phyloP scores from a whole-genome alignment of 2,113 vertebrate genomes.

The Ailuropoda melanoleuca region DNA sequence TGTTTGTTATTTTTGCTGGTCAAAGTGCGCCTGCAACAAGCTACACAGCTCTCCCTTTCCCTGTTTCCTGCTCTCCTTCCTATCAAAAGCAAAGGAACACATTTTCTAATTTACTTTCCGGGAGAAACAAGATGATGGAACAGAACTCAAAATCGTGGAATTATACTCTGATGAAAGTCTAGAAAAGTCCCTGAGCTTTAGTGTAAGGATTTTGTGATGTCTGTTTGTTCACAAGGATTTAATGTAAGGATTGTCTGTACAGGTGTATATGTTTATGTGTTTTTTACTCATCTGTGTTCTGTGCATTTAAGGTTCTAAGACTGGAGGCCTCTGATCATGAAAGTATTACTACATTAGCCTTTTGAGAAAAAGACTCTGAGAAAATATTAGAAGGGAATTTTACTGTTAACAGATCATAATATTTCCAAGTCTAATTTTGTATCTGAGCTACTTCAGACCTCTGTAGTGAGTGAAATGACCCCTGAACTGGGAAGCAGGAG shows the following conservation, averaged over 20 bases:
- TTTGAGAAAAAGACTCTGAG: neutral
- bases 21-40: neutral
- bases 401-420: neutral
- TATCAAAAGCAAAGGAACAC: neutral
- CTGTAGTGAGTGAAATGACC: neutral
- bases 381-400: conserved; percentile 9
- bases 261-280: neutral
- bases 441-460: neutral
- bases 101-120: neutral
- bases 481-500: neutral
- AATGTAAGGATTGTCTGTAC: neutral
- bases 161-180: neutral
- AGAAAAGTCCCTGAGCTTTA: neutral
- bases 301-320: neutral
- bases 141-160: neutral
- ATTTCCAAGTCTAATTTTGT: neutral
- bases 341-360: neutral
- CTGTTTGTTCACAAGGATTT: neutral
- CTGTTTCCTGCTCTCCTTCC: neutral
- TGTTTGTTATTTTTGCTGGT: neutral
- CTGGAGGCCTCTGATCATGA: neutral
- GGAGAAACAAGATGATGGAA: neutral
- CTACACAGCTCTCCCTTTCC: neutral
- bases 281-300: neutral
- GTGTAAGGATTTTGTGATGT: neutral